phyloP scores from a whole-genome alignment of 2,797 vertebrate genomes.

The Eptatretus atami region DNA sequence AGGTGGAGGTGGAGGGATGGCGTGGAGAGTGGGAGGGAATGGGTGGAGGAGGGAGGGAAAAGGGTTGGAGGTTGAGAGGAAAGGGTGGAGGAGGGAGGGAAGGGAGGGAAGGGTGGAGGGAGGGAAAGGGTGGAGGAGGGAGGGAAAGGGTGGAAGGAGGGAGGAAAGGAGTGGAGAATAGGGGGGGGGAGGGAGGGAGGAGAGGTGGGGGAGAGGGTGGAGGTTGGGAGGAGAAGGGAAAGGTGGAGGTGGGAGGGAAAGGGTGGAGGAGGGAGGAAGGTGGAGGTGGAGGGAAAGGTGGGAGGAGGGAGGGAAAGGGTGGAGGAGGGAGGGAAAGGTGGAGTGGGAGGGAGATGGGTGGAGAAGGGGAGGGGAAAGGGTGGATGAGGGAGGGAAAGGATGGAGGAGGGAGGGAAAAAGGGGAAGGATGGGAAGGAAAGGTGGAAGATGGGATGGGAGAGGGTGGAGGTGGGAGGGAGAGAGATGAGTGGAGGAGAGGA shows the following conservation, averaged over 20 bases:
- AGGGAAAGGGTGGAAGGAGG: too few species aligned
- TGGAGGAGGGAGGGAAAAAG: neutral
- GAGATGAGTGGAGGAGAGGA: neutral
- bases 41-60: neutral
- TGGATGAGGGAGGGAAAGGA: neutral
- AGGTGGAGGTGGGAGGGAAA: neutral
- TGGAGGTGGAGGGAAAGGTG: neutral
- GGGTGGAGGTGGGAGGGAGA: neutral
- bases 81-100: neutral
- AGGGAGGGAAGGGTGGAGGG: neutral
- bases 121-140: too few species aligned
- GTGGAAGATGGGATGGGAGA: neutral
- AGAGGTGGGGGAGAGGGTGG: neutral
- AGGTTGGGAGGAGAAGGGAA: too few species aligned
- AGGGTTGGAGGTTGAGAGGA: neutral
- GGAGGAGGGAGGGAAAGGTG: neutral
- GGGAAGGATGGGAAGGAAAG: too few species aligned
- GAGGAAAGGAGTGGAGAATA: too few species aligned
- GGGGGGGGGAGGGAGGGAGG: neutral
- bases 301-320: neutral
- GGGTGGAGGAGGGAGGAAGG: neutral
- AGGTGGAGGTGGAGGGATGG: neutral
- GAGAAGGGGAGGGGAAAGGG: too few species aligned
- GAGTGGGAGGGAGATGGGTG: too few species aligned
- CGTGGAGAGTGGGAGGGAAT: slow-evolving; percentile 1